Base-by-base conservation (phyloP, 2,888 invertebrate species). In the Sympetrum striolatum region DNA sequence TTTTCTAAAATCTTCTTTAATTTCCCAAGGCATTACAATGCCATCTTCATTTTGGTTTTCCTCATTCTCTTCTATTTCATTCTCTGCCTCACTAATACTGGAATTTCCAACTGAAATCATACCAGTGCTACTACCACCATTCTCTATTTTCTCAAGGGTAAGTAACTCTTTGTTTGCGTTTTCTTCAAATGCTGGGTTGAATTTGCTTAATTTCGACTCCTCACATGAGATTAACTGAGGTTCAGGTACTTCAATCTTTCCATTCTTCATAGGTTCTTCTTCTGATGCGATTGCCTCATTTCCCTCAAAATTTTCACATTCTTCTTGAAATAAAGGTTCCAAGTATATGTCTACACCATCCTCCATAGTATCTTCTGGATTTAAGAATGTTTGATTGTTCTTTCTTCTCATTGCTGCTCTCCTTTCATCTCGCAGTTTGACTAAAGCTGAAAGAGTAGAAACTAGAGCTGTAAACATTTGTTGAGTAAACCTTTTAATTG, bases 11-110 rank as follows among this genome's bases (percentile, higher is more conserved):
- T 35, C 44, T 58, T 37, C 35, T 53, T 15, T 44, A n/a, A 86
- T 31, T 60, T 86, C 86, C 86, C 86, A 86, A 1, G 86, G 86
- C 86, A 86, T 86, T 18, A 60, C 1, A n/a, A 86, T 86, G 10
- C 14, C 37, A 35, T 39, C 15, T 0, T 14, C 0, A 6, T 60
- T 37, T n/a, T 60, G 8, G 15, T 22, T 60, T 35, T 86, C 37
- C 14, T 35, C 60, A 39, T 64, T 39, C 35, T 44, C 80, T 10
- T 86, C 86, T 14, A 22, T 14, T 4, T 64, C 60, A 31, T 39
- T 39, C 35, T 86, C 86, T 60, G 39, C 35, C 1, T 60, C 64
- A 31, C 18, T n/a, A 5, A 60, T 37, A 35, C 14, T 31, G 2
- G 22, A 64, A 10, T 37, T 60, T 0, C 60, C 60, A 60, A 60